Conservation (phyloP, 2,888 invertebrate genomes). For the Cremastinae sp. region DNA sequence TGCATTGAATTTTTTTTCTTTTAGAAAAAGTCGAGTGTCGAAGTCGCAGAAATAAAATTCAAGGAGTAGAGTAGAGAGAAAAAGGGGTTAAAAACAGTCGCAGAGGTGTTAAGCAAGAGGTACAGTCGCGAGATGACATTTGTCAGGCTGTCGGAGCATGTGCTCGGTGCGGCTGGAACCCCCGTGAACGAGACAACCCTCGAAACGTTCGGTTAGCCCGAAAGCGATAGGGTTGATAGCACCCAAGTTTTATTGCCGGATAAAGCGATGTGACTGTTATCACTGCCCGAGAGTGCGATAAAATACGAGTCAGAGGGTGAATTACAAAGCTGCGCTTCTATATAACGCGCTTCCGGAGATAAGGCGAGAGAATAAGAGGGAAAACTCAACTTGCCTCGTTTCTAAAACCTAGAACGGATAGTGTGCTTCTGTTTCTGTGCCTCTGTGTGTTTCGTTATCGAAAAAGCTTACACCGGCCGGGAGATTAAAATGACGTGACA, state of each 20-base stretch:
- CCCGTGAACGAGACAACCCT: conserved; percentile 37
- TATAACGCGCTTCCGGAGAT: conserved; percentile 22
- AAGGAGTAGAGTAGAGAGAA: neutral
- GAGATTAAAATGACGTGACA: conserved; percentile 73
- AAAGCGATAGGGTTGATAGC: conserved; percentile 48
- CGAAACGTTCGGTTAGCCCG: conserved; percentile 13
- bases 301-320: conserved; percentile 24
- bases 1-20: conserved; percentile 39
- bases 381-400: neutral
- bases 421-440: conserved; percentile 41
- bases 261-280: conserved; percentile 43
- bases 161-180: conserved; percentile 9
- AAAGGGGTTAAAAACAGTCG: neutral
- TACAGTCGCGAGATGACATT: conserved; percentile 49
- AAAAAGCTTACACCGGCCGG: neutral
- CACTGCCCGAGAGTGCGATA: conserved; percentile 34
- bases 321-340: conserved; percentile 6
- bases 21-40: neutral
- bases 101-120: conserved; percentile 16
- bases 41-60: conserved; percentile 39
- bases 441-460: conserved; percentile 30
- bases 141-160: conserved; percentile 47
- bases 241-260: conserved; percentile 38
- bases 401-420: conserved; percentile 18
- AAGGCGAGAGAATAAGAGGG: conserved; percentile 9